These are phyloP conservation scores for Myotis myotis DNA, from an alignment of 2,797 vertebrate genomes.

Conservation along the genomic window DNA sequence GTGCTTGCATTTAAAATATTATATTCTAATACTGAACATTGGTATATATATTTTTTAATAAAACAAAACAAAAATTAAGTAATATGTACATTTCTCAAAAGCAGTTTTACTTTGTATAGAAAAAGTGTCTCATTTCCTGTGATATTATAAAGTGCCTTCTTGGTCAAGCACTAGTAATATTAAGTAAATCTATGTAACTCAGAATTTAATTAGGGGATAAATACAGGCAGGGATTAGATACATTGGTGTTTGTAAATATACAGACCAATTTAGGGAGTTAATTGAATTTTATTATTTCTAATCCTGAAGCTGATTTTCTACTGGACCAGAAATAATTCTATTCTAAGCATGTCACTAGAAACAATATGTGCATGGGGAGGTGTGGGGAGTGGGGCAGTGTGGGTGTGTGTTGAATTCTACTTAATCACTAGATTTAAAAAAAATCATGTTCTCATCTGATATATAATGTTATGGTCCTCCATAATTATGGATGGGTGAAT, in stretches of 20 bases:
- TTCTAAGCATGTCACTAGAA: conserved; percentile 51
- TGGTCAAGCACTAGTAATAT: not conserved
- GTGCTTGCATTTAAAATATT: not conserved
- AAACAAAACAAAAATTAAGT: conserved; percentile 24
- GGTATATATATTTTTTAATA: not conserved
- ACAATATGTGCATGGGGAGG: not conserved
- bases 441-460: conserved; percentile 1
- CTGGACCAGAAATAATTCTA: conserved; percentile 27
- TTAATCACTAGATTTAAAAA: conserved; percentile 15
- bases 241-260: conserved; percentile 48
- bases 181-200: conserved; percentile 13
- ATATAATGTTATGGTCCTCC: conserved; percentile 34
- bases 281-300: conserved; percentile 54
- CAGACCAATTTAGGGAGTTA: conserved; percentile 22
- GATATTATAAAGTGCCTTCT: not conserved
- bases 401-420: not conserved
- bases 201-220: conserved; percentile 36
- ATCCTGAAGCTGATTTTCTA: conserved; percentile 42
- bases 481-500: conserved; percentile 41
- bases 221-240: conserved; percentile 29
- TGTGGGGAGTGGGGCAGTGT: not conserved
- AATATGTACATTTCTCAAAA: not conserved
- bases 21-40: not conserved
- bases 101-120: not conserved
- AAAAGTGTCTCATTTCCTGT: not conserved